Percentiles rank a stretch among this genome's conserved stretches.
Conservation (phyloP, 2,113 vertebrate genomes). For the Sus scrofa region DNA sequence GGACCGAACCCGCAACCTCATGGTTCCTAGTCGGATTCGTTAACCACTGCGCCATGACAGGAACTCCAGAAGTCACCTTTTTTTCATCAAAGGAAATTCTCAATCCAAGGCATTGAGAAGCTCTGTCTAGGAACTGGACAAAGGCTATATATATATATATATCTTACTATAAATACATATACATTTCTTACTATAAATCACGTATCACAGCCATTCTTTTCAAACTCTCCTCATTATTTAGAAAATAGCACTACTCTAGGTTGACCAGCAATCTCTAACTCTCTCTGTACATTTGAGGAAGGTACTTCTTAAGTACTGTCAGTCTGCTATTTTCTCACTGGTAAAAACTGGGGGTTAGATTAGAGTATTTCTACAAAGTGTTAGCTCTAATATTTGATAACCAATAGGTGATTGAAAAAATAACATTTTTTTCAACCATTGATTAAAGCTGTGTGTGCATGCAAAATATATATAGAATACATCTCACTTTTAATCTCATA, state of each 20-base stretch:
- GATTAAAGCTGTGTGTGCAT: neutral
- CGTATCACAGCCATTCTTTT: neutral
- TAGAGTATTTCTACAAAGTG: neutral
- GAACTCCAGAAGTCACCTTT: neutral
- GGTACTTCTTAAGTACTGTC: neutral
- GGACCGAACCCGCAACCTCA: no score
- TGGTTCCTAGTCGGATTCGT: no score
- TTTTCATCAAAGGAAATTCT: neutral
- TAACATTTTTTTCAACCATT: neutral
- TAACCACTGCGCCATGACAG: no score
- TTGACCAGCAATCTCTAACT: neutral
- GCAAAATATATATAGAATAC: neutral
- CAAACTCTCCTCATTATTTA: neutral
- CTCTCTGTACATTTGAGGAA: neutral
- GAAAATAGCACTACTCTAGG: neutral
- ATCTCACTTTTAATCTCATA: slow-evolving; percentile 14
- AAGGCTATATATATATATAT: no score
- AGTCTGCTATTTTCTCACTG: neutral
- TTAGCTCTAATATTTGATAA: slow-evolving; percentile 17
- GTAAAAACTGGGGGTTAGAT: neutral
- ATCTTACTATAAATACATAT: neutral
- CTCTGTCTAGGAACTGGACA: neutral
- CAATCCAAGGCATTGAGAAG: neutral
- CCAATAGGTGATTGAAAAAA: neutral
- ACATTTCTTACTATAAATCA: neutral